Percentiles rank a stretch among this genome's conserved stretches.
Conservation (phyloP, 2,888 invertebrate species). For the Eupelmus urozonus region DNA sequence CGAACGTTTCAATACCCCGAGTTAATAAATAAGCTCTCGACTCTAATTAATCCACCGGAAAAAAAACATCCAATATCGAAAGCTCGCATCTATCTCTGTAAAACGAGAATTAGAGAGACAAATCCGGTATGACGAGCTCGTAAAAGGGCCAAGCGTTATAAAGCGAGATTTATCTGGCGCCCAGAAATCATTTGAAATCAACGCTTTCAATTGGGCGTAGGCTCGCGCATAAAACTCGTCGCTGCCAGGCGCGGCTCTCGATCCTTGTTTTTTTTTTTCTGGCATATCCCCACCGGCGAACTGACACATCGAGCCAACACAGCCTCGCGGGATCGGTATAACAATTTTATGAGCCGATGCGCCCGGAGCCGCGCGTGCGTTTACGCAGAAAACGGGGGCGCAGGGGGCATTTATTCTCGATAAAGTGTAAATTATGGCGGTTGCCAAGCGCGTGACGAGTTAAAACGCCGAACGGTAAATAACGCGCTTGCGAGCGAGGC, state of each 20-base stretch:
- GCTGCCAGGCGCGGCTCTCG: background rate
- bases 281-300: background rate
- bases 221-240: slow-evolving; percentile 14
- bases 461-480: slow-evolving; percentile 39
- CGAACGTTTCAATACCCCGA: no score
- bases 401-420: slow-evolving; percentile 59
- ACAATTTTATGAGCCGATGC: slow-evolving; percentile 65
- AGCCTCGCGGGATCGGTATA: slow-evolving; percentile 60
- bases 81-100: no score
- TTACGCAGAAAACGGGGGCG: slow-evolving; percentile 42
- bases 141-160: no score
- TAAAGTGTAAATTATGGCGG: slow-evolving; percentile 68
- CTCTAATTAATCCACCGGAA: no score
- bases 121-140: no score
- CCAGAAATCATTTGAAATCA: slow-evolving; percentile 31
- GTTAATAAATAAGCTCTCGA: no score
- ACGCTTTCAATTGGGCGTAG: slow-evolving; percentile 15
- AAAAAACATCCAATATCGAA: no score
- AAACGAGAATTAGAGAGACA: no score
- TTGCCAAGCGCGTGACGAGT: slow-evolving; percentile 25
- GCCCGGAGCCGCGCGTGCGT: slow-evolving; percentile 27
- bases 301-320: no score
- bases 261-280: background rate
- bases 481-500: no score
- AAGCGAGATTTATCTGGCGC: no score